Evolutionary conservation across 2,113 vertebrate genomes (phyloP), one percentile per base, ranked within the genome.

Genomic region (Suncus etruscus): DNA sequence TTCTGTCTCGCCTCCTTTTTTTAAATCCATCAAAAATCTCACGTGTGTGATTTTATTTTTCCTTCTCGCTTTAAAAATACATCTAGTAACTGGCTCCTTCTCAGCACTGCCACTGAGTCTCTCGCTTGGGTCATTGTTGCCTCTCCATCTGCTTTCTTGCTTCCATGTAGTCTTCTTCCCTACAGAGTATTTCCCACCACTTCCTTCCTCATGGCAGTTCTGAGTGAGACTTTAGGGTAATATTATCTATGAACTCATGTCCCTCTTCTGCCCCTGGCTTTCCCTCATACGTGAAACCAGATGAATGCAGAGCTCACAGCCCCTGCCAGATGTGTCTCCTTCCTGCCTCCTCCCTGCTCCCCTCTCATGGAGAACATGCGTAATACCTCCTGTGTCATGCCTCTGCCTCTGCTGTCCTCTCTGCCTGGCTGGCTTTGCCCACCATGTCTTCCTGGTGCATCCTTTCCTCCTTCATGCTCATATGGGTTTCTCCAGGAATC

Each of bases 161-260:
- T 39, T 39, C 72, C 63, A 0, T 3, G 5, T 0, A 29, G 32
- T 31, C 29, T 31, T n/a, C 29, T 31, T 32, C 32, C 32, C 70
- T 32, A 45, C 70, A 45, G 20, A 45, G 70, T 39, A 45, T 73
- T 27, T 32, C 77, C 66, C 74, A 0, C 4, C 4, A 1, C 32
- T 3, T 7, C 6, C 15, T 31, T 18, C 12, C 10, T 5, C 9
- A 6, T 0, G 5, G 0, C 29, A 14, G n/a, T 18, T 16, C 4
- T 9, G 6, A 45, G 27, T 61, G 58, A 61, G 58, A 61, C 4
- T 61, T 20, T 20, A 20, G 58, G 58, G 4, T 61, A 6, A n/a
- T 31, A 63, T 31, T 54, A 8, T 1, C 50, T 16, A 39, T 8
- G 69, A 70, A 27, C 39, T 70, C 51, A 2, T 2, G 2, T 15